Evolutionary conservation across 2,888 invertebrate genomes (phyloP), one percentile per base, ranked within the genome.

Genomic region (Cosmia pyralina): DNA sequence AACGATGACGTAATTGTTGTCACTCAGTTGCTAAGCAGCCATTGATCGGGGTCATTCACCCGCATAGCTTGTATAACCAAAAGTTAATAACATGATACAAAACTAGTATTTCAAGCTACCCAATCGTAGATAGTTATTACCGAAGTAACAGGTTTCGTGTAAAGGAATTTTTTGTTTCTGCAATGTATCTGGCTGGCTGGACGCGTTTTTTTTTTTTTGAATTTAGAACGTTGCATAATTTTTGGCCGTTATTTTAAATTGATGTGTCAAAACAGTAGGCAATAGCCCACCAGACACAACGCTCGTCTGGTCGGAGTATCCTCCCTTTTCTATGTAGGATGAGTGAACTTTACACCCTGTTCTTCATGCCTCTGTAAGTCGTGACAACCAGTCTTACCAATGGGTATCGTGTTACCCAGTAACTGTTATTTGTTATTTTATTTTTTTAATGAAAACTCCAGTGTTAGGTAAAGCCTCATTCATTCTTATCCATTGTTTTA

Each of bases 1-100:
- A 34, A 34, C 11, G 72, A 46, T 85, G 82, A 84, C 73, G 83
- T 82, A 79, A 82, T 76, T 88, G 89, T 89, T 89, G 89, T 72
- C 80, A 75, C 55, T 69, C 48, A 8, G 89, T 89, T 85, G 86
- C 89, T 72, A 69, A 69, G 89, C 87, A 86, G 74, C 89, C 78
- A 85, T 85, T 86, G 85, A 85, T 86, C 74, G 79, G 50, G 87
- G 77, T 79, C 74, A 68, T 64, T 81, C 77, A 84, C 82, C 84
- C 77, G 4, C 15, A 52, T 28, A 28, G 50, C 41, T 65, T 58
- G 34, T 60, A 28, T 77, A 52, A 77, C 65, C 76, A 76, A 65
- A 78, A 69, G 2, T 22, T 79, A 64, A 55, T 71, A 66, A 77
- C n/a, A 38, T 17, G 19, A 28, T 53, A 64, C 13, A 44, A 57